Conservation (phyloP, 2,113 vertebrate genomes). For the Tyrannus savana region DNA sequence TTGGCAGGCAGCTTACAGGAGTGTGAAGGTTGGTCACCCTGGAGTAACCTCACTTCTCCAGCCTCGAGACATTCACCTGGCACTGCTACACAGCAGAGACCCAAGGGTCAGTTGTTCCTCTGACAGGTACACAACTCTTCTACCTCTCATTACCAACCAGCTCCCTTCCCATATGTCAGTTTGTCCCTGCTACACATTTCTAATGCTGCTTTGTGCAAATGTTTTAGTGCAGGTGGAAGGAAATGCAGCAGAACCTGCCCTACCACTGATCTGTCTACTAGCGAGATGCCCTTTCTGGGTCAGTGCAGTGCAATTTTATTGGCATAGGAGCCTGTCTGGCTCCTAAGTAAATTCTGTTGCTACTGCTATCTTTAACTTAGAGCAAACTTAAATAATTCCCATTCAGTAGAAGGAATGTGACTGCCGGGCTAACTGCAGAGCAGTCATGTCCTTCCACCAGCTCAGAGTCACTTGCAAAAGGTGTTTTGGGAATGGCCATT, state of each 20-base stretch:
- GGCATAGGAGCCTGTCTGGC: background rate
- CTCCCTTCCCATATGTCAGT: background rate
- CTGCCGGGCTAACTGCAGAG: background rate
- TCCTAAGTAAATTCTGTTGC: background rate
- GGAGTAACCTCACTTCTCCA: background rate
- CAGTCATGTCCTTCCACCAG: background rate
- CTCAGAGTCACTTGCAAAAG: background rate
- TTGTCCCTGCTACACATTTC: background rate
- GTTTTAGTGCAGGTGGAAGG: background rate
- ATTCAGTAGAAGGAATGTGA: background rate
- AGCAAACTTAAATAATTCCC: background rate
- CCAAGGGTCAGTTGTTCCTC: background rate
- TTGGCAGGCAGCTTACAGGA: background rate
- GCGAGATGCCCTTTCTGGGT: conserved; percentile 9
- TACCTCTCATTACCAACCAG: background rate
- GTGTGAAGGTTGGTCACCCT: background rate
- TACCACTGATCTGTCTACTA: background rate
- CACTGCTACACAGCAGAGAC: background rate
- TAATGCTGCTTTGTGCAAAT: background rate
- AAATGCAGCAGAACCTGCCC: conserved; percentile 44
- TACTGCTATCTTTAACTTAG: background rate
- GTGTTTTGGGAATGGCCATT: background rate
- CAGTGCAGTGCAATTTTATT: background rate
- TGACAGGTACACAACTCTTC: background rate
- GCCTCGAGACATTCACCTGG: background rate